phyloP scores from a whole-genome alignment of 2,888 invertebrate genomes.

The Brachyptera putata region DNA sequence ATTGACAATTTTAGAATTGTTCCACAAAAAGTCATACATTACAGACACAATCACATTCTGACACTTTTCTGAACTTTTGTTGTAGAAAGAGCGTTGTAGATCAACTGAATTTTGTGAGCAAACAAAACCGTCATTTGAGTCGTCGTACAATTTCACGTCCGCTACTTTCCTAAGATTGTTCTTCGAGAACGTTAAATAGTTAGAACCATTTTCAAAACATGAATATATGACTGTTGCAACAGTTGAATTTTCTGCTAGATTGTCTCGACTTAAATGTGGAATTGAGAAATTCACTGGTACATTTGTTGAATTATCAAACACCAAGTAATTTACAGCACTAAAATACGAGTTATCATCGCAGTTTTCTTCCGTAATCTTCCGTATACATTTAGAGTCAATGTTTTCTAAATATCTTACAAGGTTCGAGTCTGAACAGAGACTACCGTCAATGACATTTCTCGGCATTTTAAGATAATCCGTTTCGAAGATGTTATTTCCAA shows the following conservation, averaged over 20 bases:
- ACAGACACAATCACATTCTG: conserved; percentile 29
- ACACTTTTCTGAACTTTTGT: conserved; percentile 22
- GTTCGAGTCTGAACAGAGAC: conserved; percentile 1
- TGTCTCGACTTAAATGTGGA: background rate
- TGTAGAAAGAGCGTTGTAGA: conserved; percentile 10
- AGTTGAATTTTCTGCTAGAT: conserved; percentile 2
- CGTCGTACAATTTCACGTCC: background rate
- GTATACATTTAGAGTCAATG: conserved; percentile 9
- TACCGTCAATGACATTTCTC: conserved; percentile 4
- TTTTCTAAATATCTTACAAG: conserved; percentile 22
- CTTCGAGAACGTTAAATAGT: conserved; percentile 20
- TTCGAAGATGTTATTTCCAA: background rate
- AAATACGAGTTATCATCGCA: conserved; percentile 12
- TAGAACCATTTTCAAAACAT: conserved; percentile 21
- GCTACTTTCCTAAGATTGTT: background rate
- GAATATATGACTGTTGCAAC: conserved; percentile 3
- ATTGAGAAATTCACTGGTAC: background rate
- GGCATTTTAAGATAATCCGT: conserved; percentile 17
- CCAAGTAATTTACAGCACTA: background rate
- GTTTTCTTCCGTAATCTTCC: background rate
- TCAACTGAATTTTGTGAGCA: background rate
- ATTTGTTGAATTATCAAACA: background rate
- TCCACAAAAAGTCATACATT: conserved; percentile 27
- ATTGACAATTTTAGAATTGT: conserved; percentile 20
- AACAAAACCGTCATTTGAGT: too few relatives aligned